phyloP scores from a whole-genome alignment of 1,140 invertebrate genomes.

The Dreissena rostriformis region DNA sequence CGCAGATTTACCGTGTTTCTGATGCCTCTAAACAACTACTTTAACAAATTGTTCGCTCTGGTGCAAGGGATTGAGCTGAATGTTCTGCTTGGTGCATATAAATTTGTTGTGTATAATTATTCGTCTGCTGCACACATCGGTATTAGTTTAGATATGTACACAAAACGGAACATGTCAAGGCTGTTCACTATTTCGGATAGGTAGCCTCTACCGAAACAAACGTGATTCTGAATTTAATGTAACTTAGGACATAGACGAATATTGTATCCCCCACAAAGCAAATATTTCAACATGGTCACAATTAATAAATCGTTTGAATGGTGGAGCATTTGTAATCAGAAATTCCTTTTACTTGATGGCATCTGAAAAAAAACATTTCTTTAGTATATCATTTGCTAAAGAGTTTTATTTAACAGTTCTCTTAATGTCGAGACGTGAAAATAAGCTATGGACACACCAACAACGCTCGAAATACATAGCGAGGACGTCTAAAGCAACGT shows the following conservation, averaged over 20 bases:
- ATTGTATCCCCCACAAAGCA: slow-evolving; percentile 15
- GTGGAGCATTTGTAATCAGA: not conserved
- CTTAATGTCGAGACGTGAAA: not conserved
- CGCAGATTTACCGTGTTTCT: slow-evolving; percentile 91
- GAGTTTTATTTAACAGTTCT: not conserved
- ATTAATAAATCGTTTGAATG: not conserved
- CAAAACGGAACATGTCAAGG: slow-evolving; percentile 83
- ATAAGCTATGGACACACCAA: not conserved
- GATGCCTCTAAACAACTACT: slow-evolving; percentile 94
- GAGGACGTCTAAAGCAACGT: not conserved
- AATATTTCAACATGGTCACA: slow-evolving; percentile 4
- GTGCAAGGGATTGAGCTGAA: slow-evolving; percentile 97
- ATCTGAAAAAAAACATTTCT: not conserved
- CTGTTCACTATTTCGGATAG: slow-evolving; percentile 35
- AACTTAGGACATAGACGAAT: slow-evolving; percentile 39
- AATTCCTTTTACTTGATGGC: not conserved
- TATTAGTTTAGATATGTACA: slow-evolving; percentile 88
- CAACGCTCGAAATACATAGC: not conserved
- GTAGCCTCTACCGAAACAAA: slow-evolving; percentile 38
- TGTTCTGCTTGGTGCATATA: slow-evolving; percentile 90
- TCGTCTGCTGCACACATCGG: slow-evolving; percentile 89
- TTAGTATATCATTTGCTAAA: not conserved
- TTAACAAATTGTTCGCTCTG: slow-evolving; percentile 89
- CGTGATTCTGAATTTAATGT: slow-evolving; percentile 11
- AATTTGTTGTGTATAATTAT: slow-evolving; percentile 97